A percentile compares a stretch with the other conserved stretches of the same genome.
Conservation (phyloP, 2,797 vertebrate species). For the Synaphobranchus kaupii region DNA sequence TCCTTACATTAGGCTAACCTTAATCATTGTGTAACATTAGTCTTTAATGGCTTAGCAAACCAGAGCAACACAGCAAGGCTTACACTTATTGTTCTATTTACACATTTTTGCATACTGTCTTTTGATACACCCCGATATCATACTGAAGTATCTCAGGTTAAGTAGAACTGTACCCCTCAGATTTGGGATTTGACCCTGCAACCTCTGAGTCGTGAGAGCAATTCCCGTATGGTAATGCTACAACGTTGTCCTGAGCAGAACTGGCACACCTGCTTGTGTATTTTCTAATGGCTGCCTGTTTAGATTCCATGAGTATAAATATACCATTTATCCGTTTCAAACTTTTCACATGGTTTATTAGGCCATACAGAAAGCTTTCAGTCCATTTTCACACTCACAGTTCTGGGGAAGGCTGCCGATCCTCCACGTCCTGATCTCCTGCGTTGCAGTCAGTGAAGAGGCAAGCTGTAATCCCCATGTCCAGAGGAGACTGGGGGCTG, state of each 20-base stretch:
- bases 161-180: not conserved
- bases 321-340: no score
- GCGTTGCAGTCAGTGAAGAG: slow-evolving; percentile 53
- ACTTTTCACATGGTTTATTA: not conserved
- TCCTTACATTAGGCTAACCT: not conserved
- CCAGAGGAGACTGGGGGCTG: slow-evolving; percentile 54
- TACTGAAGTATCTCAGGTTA: not conserved
- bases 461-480: slow-evolving; percentile 64
- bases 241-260: no score
- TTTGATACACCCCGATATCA: not conserved
- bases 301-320: no score
- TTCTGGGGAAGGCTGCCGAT: slow-evolving; percentile 45
- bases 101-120: not conserved
- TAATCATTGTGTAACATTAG: not conserved
- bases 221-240: not conserved
- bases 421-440: slow-evolving; percentile 48
- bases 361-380: not conserved
- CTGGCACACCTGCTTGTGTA: no score
- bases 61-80: not conserved
- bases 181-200: not conserved
- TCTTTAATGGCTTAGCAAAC: not conserved
- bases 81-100: not conserved
- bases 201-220: not conserved
- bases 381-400: slow-evolving; percentile 61
- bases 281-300: no score